Conservation (phyloP, 2,888 invertebrate species). For the Athrips mouffetella region DNA sequence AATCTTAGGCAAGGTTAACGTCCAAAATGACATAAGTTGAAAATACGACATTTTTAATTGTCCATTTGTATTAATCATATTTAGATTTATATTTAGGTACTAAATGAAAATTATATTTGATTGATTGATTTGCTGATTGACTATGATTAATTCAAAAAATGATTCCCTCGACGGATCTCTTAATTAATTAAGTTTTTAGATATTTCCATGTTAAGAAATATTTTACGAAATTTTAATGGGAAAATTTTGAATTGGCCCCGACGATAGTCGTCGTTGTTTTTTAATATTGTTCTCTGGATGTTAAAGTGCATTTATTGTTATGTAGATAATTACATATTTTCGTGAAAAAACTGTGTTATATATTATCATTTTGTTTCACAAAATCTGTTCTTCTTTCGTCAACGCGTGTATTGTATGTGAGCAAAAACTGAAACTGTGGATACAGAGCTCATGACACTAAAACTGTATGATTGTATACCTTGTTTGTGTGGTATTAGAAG, state of each 20-base stretch:
- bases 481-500: no score
- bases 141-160: conserved; percentile 10
- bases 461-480: no score
- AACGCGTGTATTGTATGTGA: no score
- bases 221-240: conserved; percentile 43
- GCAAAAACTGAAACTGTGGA: no score
- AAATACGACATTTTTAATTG: conserved; percentile 37
- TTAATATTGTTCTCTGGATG: conserved; percentile 30
- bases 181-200: conserved; percentile 24
- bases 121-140: conserved; percentile 28
- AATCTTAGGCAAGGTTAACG: conserved; percentile 39
- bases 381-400: neutral
- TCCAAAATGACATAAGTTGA: conserved; percentile 52
- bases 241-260: conserved; percentile 54
- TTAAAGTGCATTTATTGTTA: conserved; percentile 38
- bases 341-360: conserved; percentile 11
- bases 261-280: conserved; percentile 36
- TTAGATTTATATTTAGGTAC: conserved; percentile 17
- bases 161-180: conserved; percentile 47
- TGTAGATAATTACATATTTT: conserved; percentile 21
- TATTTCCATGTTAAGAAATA: conserved; percentile 20
- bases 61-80: conserved; percentile 37
- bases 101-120: conserved; percentile 21
- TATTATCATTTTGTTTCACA: neutral
- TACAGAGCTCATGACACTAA: no score